Evolutionary conservation across 2,888 invertebrate genomes (phyloP), one percentile per base, ranked within the genome.

Genomic region (Hybos culiciformis): DNA sequence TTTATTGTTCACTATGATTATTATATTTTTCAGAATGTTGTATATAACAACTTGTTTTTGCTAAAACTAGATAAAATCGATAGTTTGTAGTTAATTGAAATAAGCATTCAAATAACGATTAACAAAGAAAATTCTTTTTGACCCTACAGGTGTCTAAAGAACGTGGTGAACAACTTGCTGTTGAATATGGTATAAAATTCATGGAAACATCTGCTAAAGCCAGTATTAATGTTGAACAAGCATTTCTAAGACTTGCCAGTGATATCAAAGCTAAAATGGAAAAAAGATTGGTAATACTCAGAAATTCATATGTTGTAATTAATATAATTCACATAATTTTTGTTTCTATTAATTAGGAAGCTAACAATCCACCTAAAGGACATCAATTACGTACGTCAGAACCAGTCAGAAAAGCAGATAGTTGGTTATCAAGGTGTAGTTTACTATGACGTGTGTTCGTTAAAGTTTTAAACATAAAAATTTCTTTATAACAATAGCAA

Each of bases 161-260:
- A 65, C 73, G 91, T 57, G 97, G 97, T 41, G 96, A 97, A 72
- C 85, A 93, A 71, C 75, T 97, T 67, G 96, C 96, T 48, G 78
- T 93, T 60, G 97, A 97, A 70, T 96, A 97, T 73, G 90, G 92
- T 60, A 96, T 98, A 56, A 93, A 93, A 71, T 98, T 98, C 71
- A 85, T 98, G 78, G 98, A 98, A 72, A 98, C 97, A 41, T 94
- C 94, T 54, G 98, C 98, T 43, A 98, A 98, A 71, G 85, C 91
- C 52, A 91, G 93, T 65, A 83, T 93, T 66, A 93, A 97, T 67
- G 94, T 98, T 38, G 97, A 98, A 69, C 90, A 90, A 57, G 94
- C 96, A 44, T 98, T 98, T 72, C 91, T 90, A 68, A 93, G 92
- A 48, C 73, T 98, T 67, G 96, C 97, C 45, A 82, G 91, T 67